phyloP scores from a whole-genome alignment of 2,888 invertebrate genomes.

The Epirrita christyi region DNA sequence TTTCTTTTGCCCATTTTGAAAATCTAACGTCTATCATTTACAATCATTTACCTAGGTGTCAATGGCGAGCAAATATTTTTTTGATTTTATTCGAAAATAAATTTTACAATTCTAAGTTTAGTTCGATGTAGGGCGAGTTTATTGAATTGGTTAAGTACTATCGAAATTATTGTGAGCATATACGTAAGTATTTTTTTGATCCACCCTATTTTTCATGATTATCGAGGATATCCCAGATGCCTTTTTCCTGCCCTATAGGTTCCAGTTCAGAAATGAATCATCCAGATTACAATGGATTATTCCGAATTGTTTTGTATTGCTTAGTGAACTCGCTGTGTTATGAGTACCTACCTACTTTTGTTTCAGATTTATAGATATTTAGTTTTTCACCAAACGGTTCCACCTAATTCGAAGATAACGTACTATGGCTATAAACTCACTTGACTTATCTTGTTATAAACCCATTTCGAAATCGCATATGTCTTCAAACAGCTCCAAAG shows the following conservation, averaged over 20 bases:
- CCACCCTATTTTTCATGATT: too few relatives aligned
- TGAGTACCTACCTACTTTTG: too few relatives aligned
- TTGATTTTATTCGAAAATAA: conserved; percentile 48
- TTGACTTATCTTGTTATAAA: conserved; percentile 45
- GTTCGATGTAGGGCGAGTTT: conserved; percentile 59
- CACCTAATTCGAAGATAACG: conserved; percentile 9
- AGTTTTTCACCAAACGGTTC: neutral
- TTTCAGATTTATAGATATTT: conserved; percentile 18
- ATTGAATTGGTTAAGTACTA: conserved; percentile 42
- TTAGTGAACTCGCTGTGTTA: too few relatives aligned
- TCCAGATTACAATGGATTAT: too few relatives aligned
- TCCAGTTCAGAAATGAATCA: too few relatives aligned
- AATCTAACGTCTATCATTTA: conserved; percentile 1
- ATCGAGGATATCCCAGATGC: too few relatives aligned
- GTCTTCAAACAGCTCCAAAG: conserved; percentile 44
- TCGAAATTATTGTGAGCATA: conserved; percentile 68
- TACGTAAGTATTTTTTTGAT: conserved; percentile 36
- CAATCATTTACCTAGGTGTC: too few relatives aligned
- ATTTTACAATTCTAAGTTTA: conserved; percentile 54
- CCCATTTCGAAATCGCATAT: conserved; percentile 37
- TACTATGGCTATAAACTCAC: conserved; percentile 59
- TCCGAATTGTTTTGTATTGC: too few relatives aligned
- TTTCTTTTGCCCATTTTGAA: conserved; percentile 11
- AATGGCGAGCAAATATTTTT: conserved; percentile 53
- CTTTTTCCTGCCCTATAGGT: too few relatives aligned